These are phyloP conservation scores for Lophura nycthemera DNA, from an alignment of 2,113 vertebrate genomes.

Conservation along the genomic window DNA sequence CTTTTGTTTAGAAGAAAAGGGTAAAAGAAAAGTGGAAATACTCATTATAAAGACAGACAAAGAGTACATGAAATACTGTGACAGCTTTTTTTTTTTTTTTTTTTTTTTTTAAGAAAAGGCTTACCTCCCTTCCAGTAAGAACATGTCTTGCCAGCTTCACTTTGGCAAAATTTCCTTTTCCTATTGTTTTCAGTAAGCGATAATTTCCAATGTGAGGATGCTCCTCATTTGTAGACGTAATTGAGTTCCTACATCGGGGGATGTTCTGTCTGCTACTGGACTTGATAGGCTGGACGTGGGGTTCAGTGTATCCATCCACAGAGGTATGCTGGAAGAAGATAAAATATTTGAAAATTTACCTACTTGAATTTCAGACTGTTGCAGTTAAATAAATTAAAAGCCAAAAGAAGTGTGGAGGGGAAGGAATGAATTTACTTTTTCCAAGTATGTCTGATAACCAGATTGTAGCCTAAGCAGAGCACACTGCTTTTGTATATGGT, in stretches of 20 bases:
- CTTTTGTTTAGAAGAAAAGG: background rate
- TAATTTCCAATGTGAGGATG: slow-evolving; percentile 95
- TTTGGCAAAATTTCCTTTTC: slow-evolving; percentile 97
- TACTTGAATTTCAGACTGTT: background rate
- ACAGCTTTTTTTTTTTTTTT: background rate
- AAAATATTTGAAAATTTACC: background rate
- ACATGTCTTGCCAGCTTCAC: slow-evolving; percentile 94
- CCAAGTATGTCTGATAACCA: background rate
- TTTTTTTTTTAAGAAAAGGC: background rate
- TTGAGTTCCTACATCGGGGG: slow-evolving; percentile 91
- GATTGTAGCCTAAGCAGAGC: background rate
- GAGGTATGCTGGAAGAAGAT: slow-evolving; percentile 87
- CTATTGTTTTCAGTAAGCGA: slow-evolving; percentile 94
- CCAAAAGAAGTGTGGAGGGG: background rate
- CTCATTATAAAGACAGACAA: background rate
- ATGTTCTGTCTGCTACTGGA: slow-evolving; percentile 92
- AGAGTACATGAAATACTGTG: background rate
- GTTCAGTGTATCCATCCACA: slow-evolving; percentile 90
- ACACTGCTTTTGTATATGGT: background rate
- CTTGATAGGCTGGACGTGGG: slow-evolving; percentile 87
- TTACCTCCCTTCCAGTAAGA: slow-evolving; percentile 95
- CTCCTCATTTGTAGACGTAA: slow-evolving; percentile 88
- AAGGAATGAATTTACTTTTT: background rate
- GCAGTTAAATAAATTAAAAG: background rate
- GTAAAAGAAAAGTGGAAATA: background rate